Evolutionary conservation across 2,113 vertebrate genomes (phyloP), one percentile per base, ranked within the genome.

Genomic region (Elanoides forficatus): DNA sequence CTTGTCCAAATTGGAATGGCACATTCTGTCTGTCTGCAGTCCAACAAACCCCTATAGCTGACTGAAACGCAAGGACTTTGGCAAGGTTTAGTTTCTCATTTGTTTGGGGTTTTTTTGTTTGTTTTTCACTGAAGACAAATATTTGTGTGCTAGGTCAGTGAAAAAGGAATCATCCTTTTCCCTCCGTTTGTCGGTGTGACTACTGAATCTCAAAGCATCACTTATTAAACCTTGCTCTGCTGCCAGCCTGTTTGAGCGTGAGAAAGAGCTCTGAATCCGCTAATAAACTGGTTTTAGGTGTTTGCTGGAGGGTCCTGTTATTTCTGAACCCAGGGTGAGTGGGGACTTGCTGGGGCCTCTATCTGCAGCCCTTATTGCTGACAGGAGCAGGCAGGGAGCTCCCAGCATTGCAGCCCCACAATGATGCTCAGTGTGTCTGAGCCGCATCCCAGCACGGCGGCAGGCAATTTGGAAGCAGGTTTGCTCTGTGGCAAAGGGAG

Each of bases 81-180:
- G 73, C 75, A 90, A 62, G 34, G 67, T 48, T 88, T 80, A 27
- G 32, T 66, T 88, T 92, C 67, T 76, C 27, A 12, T 82, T 82
- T 81, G 21, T 70, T 59, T 81, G 16, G 70, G 23, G 2, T 3
- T 19, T 19, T 67, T 75, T 85, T 59, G 67, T 83, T 93, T 86
- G 53, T 71, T 93, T 94, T 85, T 36, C 59, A 55, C 32, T 66
- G 38, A 85, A 90, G 76, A 70, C 67, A 96, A 94, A 95, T 90
- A 83, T 80, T 96, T 93, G 36, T 90, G 74, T 68, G 74, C 74
- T 90, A 27, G 62, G 66, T 79, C 89, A 79, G 70, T 81, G 7
- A 18, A 32, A 90, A 87, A 87, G 78, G 56, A 94, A 48, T 82
- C 1, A 0, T 85, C 73, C 50, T 90, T 89, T 93, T 72, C 62